These are phyloP conservation scores for Phenganax marumi DNA, from an alignment of 92 coral and sea anemone species.

Conservation along the genomic window DNA sequence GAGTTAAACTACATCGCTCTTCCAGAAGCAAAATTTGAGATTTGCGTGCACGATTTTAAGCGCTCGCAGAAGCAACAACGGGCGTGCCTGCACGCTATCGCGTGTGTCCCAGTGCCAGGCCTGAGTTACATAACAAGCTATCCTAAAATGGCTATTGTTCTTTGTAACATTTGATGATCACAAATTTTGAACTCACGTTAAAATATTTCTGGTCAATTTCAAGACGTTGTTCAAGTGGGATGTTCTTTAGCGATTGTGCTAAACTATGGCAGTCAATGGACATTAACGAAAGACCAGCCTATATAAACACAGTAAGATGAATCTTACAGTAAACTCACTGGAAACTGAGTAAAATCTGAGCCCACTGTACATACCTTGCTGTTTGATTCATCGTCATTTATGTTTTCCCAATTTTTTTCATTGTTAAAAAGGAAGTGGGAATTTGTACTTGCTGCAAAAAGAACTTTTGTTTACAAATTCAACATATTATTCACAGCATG, in stretches of 20 bases:
- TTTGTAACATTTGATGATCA: neutral
- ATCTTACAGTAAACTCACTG: too few species aligned
- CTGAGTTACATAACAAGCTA: neutral
- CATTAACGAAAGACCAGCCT: neutral
- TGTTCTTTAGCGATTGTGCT: constrained; percentile 13
- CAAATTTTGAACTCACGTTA: constrained; percentile 11
- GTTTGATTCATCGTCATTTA: neutral
- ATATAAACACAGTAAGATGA: neutral
- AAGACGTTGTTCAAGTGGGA: constrained; percentile 27
- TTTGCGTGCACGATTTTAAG: too few species aligned
- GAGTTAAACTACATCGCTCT: too few species aligned
- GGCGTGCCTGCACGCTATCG: too few species aligned
- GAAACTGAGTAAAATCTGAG: neutral
- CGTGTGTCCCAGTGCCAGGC: too few species aligned
- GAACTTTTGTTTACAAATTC: neutral
- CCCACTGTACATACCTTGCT: constrained; percentile 14
- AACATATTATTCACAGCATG: neutral
- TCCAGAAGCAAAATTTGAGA: too few species aligned
- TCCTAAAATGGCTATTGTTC: neutral
- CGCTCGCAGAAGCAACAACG: too few species aligned
- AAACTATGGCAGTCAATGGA: constrained; percentile 11
- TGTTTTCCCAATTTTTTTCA: constrained; percentile 89
- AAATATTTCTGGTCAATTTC: constrained; percentile 37
- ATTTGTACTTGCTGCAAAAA: constrained; percentile 62
- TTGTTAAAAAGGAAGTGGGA: constrained; percentile 82